Evolutionary conservation across 2,113 vertebrate genomes (phyloP).

Genomic region (Arothron firmamentum): DNA sequence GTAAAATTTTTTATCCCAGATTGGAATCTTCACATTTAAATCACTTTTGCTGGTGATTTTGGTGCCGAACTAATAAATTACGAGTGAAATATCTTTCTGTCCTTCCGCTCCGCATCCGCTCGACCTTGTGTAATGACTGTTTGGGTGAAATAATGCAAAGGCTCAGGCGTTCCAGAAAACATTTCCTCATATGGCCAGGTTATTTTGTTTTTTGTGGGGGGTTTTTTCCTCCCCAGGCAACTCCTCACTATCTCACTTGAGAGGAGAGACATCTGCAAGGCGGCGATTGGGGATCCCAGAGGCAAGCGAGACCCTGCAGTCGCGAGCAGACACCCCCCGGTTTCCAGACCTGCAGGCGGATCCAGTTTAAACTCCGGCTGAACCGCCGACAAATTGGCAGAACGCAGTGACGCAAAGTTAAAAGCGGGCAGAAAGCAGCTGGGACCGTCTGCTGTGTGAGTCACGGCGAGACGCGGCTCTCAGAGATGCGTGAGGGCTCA

Average conservation of each 20-base stretch:
- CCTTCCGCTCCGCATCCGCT: not conserved
- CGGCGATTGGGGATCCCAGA: conserved; percentile 14
- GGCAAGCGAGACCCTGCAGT: conserved; percentile 25
- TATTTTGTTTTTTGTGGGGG: not conserved
- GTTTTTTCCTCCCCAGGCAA: no score
- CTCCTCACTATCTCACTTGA: conserved; percentile 18
- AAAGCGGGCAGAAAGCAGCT: conserved; percentile 17
- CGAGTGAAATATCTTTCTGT: no score
- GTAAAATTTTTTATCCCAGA: no score
- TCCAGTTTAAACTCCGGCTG: conserved; percentile 5
- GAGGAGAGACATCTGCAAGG: conserved; percentile 33
- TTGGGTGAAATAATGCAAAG: conserved; percentile 15
- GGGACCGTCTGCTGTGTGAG: conserved; percentile 19
- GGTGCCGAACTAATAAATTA: no score
- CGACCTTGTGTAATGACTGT: not conserved
- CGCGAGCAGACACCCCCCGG: conserved; percentile 8
- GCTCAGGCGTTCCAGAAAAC: conserved; percentile 8
- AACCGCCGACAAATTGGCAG: conserved; percentile 19
- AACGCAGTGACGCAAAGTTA: conserved; percentile 3
- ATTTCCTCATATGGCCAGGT: conserved; percentile 25
- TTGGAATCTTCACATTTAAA: no score
- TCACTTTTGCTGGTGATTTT: no score
- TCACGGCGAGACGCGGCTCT: conserved; percentile 11
- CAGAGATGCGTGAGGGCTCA: conserved; percentile 27
- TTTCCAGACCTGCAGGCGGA: not conserved